Evolutionary conservation across 1,140 invertebrate species (phyloP).

Genomic region (Meloidogyne floridensis): DNA sequence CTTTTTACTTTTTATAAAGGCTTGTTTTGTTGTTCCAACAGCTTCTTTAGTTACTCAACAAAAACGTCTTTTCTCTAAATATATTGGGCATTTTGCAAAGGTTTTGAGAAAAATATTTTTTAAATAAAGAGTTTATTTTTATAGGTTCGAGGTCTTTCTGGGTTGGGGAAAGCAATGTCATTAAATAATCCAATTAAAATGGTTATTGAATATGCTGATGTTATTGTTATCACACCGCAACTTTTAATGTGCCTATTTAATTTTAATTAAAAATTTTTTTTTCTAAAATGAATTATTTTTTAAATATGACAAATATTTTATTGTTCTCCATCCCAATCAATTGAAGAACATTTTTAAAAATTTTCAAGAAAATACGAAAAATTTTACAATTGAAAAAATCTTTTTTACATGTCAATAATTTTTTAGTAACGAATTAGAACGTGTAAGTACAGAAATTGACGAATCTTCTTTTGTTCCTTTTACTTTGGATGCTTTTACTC

Average conservation of each 20-base stretch:
- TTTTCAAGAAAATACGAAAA: background rate
- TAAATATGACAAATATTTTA: no score
- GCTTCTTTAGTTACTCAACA: slow-evolving; percentile 40
- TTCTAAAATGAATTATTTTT: no score
- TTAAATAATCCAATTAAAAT: slow-evolving; percentile 17
- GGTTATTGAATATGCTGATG: slow-evolving; percentile 18
- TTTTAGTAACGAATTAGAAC: slow-evolving; percentile 1
- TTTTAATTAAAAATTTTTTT: background rate
- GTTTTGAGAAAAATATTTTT: background rate
- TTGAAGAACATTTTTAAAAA: no score
- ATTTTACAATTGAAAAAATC: background rate
- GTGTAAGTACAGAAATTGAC: slow-evolving; percentile 22
- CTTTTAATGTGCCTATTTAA: slow-evolving; percentile 28
- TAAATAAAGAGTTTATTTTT: background rate
- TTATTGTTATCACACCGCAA: slow-evolving; percentile 44
- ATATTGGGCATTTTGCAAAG: slow-evolving; percentile 6
- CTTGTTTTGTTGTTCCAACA: slow-evolving; percentile 34
- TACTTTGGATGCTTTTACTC: slow-evolving; percentile 30
- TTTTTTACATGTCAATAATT: background rate
- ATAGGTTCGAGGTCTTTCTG: slow-evolving; percentile 18
- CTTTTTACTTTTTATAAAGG: background rate
- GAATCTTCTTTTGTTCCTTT: background rate
- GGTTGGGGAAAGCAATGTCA: background rate
- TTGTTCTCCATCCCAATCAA: no score
- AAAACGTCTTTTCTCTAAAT: slow-evolving; percentile 19